Base-by-base conservation (phyloP, 2,113 vertebrate genomes). In the Anhinga anhinga region DNA sequence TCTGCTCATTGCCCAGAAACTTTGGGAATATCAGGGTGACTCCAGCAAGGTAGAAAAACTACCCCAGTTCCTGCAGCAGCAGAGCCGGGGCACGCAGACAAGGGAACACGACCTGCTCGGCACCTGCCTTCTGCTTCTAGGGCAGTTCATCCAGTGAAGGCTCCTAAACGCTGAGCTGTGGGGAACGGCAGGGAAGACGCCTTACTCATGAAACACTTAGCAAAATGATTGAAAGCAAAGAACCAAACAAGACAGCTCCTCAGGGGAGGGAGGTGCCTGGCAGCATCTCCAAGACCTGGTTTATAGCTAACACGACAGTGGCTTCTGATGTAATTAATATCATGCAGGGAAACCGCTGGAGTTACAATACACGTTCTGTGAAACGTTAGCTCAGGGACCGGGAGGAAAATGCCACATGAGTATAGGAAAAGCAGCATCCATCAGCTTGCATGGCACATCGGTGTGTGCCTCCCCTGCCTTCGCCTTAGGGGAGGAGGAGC, bases 61-160 rank as follows among this genome's bases (percentile, higher is more conserved):
- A 17, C 30, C 20, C 61, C 36, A 56, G 44, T 16, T 40, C 42
- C 44, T 34, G 71, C 9, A 6, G 2, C n/a, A 66, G 36, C 25
- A 27, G 23, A 36, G 17, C 8, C 15, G 2, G 22, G 59, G 50
- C 38, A 10, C 2, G 0, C 4, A 17, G 25, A 27, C 14, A 45
- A 59, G 22, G 29, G 17, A 93, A 30, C 42, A 29, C 2, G 4
- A 25, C 13, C 89, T 88, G 40, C 34, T 83, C 12, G 0, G 15
- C 40, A 44, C 11, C n/a, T 0, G 0, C 9, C 49, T 65, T 25
- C 56, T 72, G 62, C 40, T 38, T 21, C 82, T 80, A 36, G 36
- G 15, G 20, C 2, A 3, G 63, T 12, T 93, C 36, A 19, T 15
- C 63, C 53, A 49, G 62, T 38, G 42, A 47, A 67, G 44, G 36